Base-by-base conservation (phyloP, 2,113 vertebrate genomes). In the Globicephala melas region DNA sequence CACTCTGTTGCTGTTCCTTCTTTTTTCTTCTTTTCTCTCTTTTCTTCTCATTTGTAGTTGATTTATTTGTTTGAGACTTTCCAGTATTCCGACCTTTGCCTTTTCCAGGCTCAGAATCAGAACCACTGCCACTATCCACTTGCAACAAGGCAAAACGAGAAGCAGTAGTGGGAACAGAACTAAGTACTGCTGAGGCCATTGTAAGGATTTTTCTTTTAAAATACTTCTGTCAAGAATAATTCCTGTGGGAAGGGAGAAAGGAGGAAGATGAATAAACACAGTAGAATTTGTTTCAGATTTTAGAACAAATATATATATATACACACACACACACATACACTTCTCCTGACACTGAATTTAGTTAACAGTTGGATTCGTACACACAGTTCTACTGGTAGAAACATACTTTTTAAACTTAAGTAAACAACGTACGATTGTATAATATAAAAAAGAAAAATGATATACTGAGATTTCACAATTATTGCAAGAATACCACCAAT, bases 131-230 rank as follows among this genome's bases (percentile, higher is more conserved):
- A 0, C 99, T 99, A 98, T 99, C 99, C 8, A 99, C 99, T 98
- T 99, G 99, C 36, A 99, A 99, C 80, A 99, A 98, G 89, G 99
- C 99, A 96, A 99, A 99, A 71, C 99, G 99, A 84, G 99, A 99
- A 41, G 99, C 99, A 31, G 99, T 99, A 44, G 99, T 99, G 71
- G 99, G 99, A 93, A 99, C 99, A 23, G 99, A 99, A 98, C 97
- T 98, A 65, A 99, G 99, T 97, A 99, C 98, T 38, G 99, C 96
- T 33, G 99, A 99, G 88, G 99, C 98, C 99, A 99, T 99, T 92
- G 92, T 86, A 81, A 81, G 63, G 50, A 82, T 77, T 94, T 50
- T 65, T 80, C 58, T 95, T 95, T 82, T 74, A 94, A 92, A 91
- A 94, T 60, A 76, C 2, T 86, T 94, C 38, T 96, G 17, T 88